These are phyloP conservation scores for Heliconius eleuchia DNA, from an alignment of 1,140 invertebrate species.

Conservation along the genomic window DNA sequence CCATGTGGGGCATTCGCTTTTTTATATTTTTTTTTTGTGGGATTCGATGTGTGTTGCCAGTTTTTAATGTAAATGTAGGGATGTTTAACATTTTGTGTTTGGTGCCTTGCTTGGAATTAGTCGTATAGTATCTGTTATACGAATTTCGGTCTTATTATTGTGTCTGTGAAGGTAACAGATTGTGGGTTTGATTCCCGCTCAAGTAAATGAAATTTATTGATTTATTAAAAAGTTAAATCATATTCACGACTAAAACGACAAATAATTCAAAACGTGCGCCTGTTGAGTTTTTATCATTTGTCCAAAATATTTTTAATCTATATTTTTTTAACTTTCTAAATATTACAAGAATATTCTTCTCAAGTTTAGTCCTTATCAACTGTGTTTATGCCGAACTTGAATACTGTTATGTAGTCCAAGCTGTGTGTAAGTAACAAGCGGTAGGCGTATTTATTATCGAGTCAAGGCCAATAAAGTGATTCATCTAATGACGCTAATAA, in stretches of 20 bases:
- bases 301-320: too few species aligned
- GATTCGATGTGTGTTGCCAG: too few species aligned
- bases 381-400: slow-evolving; percentile 26
- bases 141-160: too few species aligned
- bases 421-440: slow-evolving; percentile 21
- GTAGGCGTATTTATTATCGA: slow-evolving; percentile 22
- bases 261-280: too few species aligned
- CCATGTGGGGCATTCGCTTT: slow-evolving; percentile 28
- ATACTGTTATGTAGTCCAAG: slow-evolving; percentile 31
- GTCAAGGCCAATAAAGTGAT: slow-evolving; percentile 19
- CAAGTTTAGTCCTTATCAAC: slow-evolving; percentile 2
- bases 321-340: neutral
- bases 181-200: too few species aligned
- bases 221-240: too few species aligned
- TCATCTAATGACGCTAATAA: neutral
- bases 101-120: too few species aligned
- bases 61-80: neutral
- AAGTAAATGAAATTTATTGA: too few species aligned
- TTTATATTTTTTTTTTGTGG: slow-evolving; percentile 13
- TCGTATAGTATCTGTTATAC: too few species aligned
- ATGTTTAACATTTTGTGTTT: neutral
- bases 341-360: neutral
- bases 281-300: too few species aligned
- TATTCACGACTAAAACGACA: too few species aligned
- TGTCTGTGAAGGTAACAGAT: too few species aligned